Conservation (phyloP, 2,888 invertebrate genomes). For the Dione juno region DNA sequence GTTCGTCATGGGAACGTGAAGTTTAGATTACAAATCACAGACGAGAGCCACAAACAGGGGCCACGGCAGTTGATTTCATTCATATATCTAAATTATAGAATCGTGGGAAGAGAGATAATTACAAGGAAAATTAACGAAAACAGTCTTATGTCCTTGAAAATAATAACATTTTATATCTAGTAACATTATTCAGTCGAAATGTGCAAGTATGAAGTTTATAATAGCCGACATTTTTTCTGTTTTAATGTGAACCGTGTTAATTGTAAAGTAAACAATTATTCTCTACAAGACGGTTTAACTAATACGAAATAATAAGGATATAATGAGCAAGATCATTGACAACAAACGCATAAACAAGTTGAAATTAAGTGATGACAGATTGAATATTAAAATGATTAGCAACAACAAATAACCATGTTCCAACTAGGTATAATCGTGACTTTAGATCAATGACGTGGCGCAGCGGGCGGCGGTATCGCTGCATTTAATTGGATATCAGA, state of each 20-base stretch:
- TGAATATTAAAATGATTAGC: slow-evolving; percentile 16
- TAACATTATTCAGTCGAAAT: background rate
- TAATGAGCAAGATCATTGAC: background rate
- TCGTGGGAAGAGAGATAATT: slow-evolving; percentile 55
- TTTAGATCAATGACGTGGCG: slow-evolving; percentile 57
- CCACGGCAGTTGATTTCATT: slow-evolving; percentile 57
- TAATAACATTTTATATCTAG: background rate
- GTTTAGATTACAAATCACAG: slow-evolving; percentile 63
- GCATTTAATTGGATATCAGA: slow-evolving; percentile 61
- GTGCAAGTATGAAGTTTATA: background rate
- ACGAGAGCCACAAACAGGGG: slow-evolving; percentile 52
- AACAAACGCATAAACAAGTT: background rate
- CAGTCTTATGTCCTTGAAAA: background rate
- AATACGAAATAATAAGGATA: background rate
- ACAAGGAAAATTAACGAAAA: slow-evolving; percentile 27
- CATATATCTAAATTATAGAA: slow-evolving; percentile 50
- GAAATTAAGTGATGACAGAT: background rate
- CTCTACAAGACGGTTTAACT: too few species aligned
- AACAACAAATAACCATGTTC: slow-evolving; percentile 43
- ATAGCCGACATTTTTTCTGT: background rate
- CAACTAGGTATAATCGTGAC: slow-evolving; percentile 53
- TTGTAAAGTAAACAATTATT: background rate
- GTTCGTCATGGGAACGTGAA: slow-evolving; percentile 74
- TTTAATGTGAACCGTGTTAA: background rate
- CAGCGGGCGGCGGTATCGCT: slow-evolving; percentile 56